Base-by-base conservation (phyloP, 2,113 vertebrate genomes). In the Sitta europaea region DNA sequence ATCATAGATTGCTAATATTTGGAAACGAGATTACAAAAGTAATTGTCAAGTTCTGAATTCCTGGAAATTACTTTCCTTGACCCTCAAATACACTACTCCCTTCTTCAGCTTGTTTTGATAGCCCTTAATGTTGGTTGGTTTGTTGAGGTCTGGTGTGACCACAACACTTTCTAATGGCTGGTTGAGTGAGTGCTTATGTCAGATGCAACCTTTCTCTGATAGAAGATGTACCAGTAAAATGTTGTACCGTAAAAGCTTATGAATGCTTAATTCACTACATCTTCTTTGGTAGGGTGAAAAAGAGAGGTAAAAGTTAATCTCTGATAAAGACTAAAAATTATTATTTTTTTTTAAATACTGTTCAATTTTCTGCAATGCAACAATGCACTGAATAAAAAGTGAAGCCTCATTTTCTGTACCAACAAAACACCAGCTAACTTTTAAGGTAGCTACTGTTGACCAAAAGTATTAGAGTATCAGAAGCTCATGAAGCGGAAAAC, bases 321-420 rank as follows among this genome's bases (percentile, higher is more conserved):
- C 13, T 61, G 29, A n/a, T 22, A 47, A 57, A 70, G 29, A 47
- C 8, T 47, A n/a, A 88, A 83, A 11, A 15, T 20, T 12, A 9
- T 0, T 40, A 5, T 2, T 0, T 12, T 24, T 62, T 88, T 72
- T 33, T 3, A 82, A 76, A 55, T 53, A 7, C 12, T 38, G 5
- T 35, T 65, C 72, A 6, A 51, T 85, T 85, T 88, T 48, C 50
- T 82, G 42, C 77, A 90, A 42, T 45, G 15, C 35, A 54, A 14
- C 7, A 5, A 42, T 17, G 5, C 11, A 35, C 23, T 65, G 66
- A 53, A 43, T 36, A 47, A 86, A 70, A 92, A 66, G 13, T 45
- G 50, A 89, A 78, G 21, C 3, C 18, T n/a, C 25, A 29, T 77
- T 71, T 58, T 14, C 40, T 55, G 28, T 65, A 38, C 28, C 21